Evolutionary conservation across 2,113 vertebrate species (phyloP).

Genomic region (Phoenicopterus ruber): DNA sequence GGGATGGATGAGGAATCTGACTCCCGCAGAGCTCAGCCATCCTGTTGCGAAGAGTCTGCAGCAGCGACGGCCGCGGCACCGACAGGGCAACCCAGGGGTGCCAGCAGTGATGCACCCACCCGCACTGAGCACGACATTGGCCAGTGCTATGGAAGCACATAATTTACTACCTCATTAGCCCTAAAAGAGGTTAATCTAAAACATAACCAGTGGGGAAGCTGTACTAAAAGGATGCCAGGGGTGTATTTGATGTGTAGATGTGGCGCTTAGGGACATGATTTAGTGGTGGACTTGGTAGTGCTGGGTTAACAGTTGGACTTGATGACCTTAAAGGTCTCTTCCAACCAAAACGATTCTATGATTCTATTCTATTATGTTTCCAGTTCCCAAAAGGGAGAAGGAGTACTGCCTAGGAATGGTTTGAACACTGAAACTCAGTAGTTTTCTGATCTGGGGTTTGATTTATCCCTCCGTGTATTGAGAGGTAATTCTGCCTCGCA

Average conservation of each 20-base stretch:
- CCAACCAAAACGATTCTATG: too few relatives aligned
- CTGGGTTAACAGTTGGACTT: too few relatives aligned
- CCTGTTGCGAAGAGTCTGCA: background rate
- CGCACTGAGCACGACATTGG: too few relatives aligned
- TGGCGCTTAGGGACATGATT: too few relatives aligned
- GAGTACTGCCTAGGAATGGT: background rate
- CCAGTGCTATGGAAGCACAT: background rate
- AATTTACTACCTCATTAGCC: background rate
- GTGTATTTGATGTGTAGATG: too few relatives aligned
- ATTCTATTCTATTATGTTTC: too few relatives aligned
- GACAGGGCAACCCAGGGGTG: background rate
- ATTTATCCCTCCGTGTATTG: background rate
- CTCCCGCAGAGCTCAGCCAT: background rate
- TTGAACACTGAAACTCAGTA: background rate
- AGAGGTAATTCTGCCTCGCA: background rate
- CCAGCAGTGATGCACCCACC: background rate
- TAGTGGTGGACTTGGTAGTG: too few relatives aligned
- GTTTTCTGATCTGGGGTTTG: background rate
- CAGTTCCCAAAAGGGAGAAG: background rate
- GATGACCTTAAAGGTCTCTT: too few relatives aligned
- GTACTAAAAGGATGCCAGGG: background rate
- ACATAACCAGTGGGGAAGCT: background rate
- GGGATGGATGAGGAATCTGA: background rate
- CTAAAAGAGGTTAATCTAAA: background rate
- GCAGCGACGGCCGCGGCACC: accelerated